These are phyloP conservation scores for Lampris megalopsis DNA, from an alignment of 2,113 vertebrate genomes.

Conservation along the genomic window DNA sequence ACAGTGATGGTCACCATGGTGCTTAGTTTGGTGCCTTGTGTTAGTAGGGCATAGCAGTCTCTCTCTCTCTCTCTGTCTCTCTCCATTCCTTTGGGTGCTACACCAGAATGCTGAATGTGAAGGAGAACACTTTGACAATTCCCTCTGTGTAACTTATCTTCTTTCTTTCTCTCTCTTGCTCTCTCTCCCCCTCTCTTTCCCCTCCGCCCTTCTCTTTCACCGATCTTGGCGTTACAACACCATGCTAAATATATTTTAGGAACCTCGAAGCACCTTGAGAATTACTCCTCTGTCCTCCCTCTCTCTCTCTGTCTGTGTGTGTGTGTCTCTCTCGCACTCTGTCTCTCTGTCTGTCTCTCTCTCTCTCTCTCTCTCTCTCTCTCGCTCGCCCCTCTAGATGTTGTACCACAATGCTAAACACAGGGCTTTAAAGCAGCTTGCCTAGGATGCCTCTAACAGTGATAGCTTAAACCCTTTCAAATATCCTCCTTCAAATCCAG, in stretches of 20 bases:
- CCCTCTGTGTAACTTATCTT: too few species aligned
- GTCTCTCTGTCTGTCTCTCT: too few species aligned
- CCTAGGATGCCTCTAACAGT: neutral
- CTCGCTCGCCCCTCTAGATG: neutral
- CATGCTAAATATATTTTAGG: neutral
- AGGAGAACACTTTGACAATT: too few species aligned
- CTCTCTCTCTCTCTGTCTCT: neutral
- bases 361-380: neutral
- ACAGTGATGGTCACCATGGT: conserved; percentile 58
- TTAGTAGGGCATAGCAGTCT: neutral
- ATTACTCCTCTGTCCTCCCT: neutral
- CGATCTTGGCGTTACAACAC: neutral
- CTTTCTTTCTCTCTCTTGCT: neutral
- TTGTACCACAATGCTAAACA: neutral
- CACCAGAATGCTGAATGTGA: too few species aligned
- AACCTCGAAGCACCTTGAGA: neutral
- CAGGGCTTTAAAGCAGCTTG: conserved; percentile 11
- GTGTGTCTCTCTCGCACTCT: neutral
- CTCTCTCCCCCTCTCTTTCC: neutral
- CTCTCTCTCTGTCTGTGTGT: neutral
- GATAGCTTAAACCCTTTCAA: neutral
- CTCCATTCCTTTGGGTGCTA: neutral
- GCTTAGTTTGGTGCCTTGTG: conserved; percentile 12
- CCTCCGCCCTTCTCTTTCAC: neutral
- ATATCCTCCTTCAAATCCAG: too few species aligned